Evolutionary conservation across 1,140 invertebrate species (phyloP).

Genomic region (Platorchestia sp.): DNA sequence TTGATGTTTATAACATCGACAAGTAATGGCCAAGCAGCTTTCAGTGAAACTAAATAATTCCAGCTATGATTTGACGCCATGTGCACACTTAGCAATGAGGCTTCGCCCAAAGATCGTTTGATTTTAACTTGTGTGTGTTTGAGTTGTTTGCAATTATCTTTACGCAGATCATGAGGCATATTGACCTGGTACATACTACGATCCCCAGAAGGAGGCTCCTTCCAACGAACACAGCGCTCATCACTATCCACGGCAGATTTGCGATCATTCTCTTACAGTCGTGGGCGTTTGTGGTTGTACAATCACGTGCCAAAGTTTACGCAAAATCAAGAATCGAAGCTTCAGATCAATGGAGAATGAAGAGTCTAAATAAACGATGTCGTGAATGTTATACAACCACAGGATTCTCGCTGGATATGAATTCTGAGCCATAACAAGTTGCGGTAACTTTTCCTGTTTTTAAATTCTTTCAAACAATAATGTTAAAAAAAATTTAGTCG

Average conservation of each 20-base stretch:
- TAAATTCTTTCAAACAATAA: neutral
- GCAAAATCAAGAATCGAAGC: neutral
- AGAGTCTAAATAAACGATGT: neutral
- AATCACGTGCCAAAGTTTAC: neutral
- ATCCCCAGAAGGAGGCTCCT: no score
- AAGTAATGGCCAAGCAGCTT: no score
- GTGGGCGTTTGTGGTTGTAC: neutral
- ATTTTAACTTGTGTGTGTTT: no score
- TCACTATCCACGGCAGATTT: neutral
- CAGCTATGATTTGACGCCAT: no score
- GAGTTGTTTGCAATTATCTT: no score
- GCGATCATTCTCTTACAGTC: neutral
- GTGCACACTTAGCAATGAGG: no score
- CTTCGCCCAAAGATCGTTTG: no score
- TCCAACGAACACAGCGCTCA: no score
- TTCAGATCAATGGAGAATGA: neutral
- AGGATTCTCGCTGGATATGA: neutral
- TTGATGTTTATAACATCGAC: no score
- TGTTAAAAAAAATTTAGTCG: neutral
- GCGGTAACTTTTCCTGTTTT: neutral
- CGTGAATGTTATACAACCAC: neutral
- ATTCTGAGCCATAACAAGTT: neutral
- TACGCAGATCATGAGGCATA: no score
- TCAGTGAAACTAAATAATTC: no score
- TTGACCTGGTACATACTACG: no score